phyloP scores from a whole-genome alignment of 2,113 vertebrate genomes.

The Cervus canadensis region DNA sequence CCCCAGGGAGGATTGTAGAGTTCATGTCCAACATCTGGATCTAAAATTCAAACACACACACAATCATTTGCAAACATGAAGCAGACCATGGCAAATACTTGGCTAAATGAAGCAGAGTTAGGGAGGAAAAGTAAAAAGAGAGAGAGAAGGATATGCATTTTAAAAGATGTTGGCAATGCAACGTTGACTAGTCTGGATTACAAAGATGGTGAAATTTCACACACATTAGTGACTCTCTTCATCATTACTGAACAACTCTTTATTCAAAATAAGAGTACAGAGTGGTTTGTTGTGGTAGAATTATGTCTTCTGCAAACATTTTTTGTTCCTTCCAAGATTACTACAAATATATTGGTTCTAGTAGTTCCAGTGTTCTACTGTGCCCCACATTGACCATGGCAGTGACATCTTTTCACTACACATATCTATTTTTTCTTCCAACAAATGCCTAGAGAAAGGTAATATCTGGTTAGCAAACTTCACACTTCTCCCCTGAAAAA shows the following conservation, averaged over 20 bases:
- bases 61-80: not conserved
- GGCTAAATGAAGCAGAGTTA: not conserved
- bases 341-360: not conserved
- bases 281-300: not conserved
- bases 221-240: not conserved
- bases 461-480: not conserved
- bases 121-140: not conserved
- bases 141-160: not conserved
- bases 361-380: not conserved
- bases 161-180: not conserved
- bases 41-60: not conserved
- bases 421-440: not conserved
- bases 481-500: not conserved
- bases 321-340: not conserved
- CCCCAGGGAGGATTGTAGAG: not conserved
- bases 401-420: not conserved
- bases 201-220: not conserved
- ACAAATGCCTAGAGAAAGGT: not conserved
- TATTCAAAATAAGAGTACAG: not conserved
- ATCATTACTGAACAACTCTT: not conserved
- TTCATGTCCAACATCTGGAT: conserved; percentile 38
- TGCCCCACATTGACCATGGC: not conserved
- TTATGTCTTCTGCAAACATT: not conserved
- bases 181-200: not conserved
- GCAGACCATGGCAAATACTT: not conserved